Conservation (phyloP, 2,888 invertebrate genomes). For the Ochropleura plecta region DNA sequence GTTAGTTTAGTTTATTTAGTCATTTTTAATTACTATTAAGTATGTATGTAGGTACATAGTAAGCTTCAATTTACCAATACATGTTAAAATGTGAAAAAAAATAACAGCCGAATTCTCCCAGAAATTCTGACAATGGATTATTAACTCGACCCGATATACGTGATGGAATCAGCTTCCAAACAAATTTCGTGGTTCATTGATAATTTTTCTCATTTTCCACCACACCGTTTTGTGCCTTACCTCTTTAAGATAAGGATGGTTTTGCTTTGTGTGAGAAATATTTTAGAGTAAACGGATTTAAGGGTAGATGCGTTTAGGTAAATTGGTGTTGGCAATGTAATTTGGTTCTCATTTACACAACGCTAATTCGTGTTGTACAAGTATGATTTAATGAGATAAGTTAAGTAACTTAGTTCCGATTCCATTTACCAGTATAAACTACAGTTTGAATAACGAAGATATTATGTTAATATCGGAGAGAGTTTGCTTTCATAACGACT, state of each 20-base stretch:
- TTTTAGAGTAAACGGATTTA: slow-evolving; percentile 53
- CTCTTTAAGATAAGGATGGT: neutral
- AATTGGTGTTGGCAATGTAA: slow-evolving; percentile 78
- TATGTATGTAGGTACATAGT: too few species aligned
- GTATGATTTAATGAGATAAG: slow-evolving; percentile 44
- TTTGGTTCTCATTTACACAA: slow-evolving; percentile 73
- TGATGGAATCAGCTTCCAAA: slow-evolving; percentile 40
- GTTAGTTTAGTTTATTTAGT: too few species aligned
- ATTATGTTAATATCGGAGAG: neutral
- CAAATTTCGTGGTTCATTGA: slow-evolving; percentile 52
- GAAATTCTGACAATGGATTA: slow-evolving; percentile 36
- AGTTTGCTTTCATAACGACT: neutral
- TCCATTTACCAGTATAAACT: neutral
- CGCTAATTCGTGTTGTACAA: slow-evolving; percentile 47
- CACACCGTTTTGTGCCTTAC: slow-evolving; percentile 27
- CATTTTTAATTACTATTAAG: too few species aligned
- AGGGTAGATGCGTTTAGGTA: slow-evolving; percentile 65
- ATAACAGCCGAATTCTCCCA: neutral
- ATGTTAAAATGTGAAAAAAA: slow-evolving; percentile 8
- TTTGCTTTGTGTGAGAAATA: slow-evolving; percentile 13
- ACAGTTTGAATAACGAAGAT: neutral
- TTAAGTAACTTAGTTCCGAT: slow-evolving; percentile 32
- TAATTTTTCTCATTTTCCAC: slow-evolving; percentile 37
- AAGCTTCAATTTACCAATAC: neutral
- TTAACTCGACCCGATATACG: slow-evolving; percentile 38